Evolutionary conservation across 1,140 invertebrate genomes (phyloP), one percentile per base, ranked within the genome.

Genomic region (Meteorus sp.): DNA sequence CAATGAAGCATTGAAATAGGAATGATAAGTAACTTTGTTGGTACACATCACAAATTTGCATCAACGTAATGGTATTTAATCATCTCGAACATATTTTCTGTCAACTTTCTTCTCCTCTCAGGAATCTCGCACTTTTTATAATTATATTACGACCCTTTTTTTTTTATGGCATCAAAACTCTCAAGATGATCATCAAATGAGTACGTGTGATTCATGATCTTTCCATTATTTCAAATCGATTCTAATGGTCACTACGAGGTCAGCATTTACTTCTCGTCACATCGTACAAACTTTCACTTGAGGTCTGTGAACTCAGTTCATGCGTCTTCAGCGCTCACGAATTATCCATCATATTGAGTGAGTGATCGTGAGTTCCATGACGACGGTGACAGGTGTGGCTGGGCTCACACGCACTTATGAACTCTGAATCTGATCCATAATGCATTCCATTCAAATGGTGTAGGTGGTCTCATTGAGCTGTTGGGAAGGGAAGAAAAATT

Each of bases 251-350:
- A 31, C 22, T 25, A 44, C 47, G 29, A 29, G 54, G 54, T 56
- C 54, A 56, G 25, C 31, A 33, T 23, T 56, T 15, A 39, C 17
- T 17, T 39, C 51, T 43, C 54, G 48, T 60, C 37, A 55, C 13
- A 29, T 47, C 20, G 1, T 56, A 66, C 66, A 58, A 64, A 72
- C 71, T 73, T 73, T 73, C 70, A 73, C 70, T 73, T 57, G 61
- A 61, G 70, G 69, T 73, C 70, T 66, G 59, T 72, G 71, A 73
- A 72, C 71, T 56, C 62, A 39, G 29, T 52, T 45, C 8, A 39
- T 39, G n/a, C n/a, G n/a, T n/a, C n/a, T n/a, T n/a, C n/a, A n/a
- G n/a, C n/a, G n/a, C n/a, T 13, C 35, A 39, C 35, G 35, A 39
- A 39, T 39, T n/a, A n/a, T 39, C n/a, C n/a, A n/a, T n/a, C n/a